Evolutionary conservation across 2,888 invertebrate genomes (phyloP), one percentile per base, ranked within the genome.

Genomic region (Taphrorychus bicolor): DNA sequence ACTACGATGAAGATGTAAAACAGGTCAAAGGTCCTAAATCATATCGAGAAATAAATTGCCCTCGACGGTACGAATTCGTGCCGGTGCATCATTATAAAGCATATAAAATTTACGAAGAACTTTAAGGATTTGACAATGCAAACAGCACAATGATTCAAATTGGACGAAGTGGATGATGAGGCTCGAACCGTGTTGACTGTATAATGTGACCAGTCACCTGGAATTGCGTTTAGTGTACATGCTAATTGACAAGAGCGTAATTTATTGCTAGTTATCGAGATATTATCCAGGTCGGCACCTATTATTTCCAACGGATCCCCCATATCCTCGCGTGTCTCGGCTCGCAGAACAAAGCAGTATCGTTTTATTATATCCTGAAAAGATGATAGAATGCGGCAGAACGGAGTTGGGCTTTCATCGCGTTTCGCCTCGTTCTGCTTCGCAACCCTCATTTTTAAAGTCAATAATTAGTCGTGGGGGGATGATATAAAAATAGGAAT

Each of bases 261-360:
- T 73, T 70, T 70, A 73, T 71, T 71, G 67, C 68, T 71, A 73
- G 73, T 75, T 75, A 74, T 69, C 72, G 71, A 69, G 71, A 70
- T 70, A 70, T 73, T 73, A 71, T 71, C 71, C 66, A 64, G 45
- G 42, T 59, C 59, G 45, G 14, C 60, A 21, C 48, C 48, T 62
- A 40, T 52, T 52, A 59, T 68, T 68, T 62, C 19, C 63, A 17
- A 22, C 56, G 24, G 49, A 64, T 51, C 40, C 21, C 32, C 51
- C 21, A 16, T 58, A 32, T 53, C 48, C 52, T 64, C 52, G 64
- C 64, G 64, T 64, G 64, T 42, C 19, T 58, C 58, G 40, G 52
- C 18, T 42, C 59, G 45, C 22, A 54, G 53, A 60, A 56, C 53
- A 66, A 59, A 66, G 45, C 53, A 21, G 59, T 52, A 59, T 59